Conservation (phyloP, 2,797 vertebrate genomes). For the Kryptolebias ocellatus region DNA sequence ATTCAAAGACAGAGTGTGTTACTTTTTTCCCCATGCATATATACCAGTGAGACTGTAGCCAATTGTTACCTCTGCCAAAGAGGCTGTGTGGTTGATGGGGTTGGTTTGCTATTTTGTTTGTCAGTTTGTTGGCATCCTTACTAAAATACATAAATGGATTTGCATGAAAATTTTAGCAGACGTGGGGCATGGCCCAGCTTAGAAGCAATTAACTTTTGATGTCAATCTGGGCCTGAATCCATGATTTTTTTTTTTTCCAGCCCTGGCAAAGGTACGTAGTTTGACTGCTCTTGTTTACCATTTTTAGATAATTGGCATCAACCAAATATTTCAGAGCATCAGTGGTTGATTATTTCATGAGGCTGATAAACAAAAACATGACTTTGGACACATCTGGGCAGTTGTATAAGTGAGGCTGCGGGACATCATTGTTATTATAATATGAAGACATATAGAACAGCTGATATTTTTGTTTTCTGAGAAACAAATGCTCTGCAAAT, state of each 20-base stretch:
- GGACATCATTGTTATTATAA: too few species aligned
- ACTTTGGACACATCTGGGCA: not conserved
- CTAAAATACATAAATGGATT: slow-evolving; percentile 2
- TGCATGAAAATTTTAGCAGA: slow-evolving; percentile 1
- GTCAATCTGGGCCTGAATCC: slow-evolving; percentile 1
- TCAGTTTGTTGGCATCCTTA: not conserved
- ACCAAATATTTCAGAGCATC: slow-evolving; percentile 4
- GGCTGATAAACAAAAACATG: not conserved
- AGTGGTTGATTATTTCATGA: not conserved
- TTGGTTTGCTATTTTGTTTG: not conserved
- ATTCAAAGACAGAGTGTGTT: not conserved
- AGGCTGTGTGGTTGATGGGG: not conserved
- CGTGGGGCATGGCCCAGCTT: not conserved
- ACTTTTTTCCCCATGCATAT: not conserved
- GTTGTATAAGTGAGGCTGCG: not conserved
- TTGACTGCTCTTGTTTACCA: slow-evolving; percentile 1
- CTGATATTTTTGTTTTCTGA: too few species aligned
- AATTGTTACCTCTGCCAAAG: not conserved
- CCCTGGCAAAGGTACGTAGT: not conserved
- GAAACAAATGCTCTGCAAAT: too few species aligned
- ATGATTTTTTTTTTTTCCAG: not conserved
- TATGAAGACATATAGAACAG: too few species aligned
- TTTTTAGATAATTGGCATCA: slow-evolving; percentile 1
- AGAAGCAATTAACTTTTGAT: slow-evolving; percentile 9
- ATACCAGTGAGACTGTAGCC: not conserved